Evolutionary conservation across 2,113 vertebrate species (phyloP), one percentile per base, ranked within the genome.

Genomic region (Megalops atlanticus): DNA sequence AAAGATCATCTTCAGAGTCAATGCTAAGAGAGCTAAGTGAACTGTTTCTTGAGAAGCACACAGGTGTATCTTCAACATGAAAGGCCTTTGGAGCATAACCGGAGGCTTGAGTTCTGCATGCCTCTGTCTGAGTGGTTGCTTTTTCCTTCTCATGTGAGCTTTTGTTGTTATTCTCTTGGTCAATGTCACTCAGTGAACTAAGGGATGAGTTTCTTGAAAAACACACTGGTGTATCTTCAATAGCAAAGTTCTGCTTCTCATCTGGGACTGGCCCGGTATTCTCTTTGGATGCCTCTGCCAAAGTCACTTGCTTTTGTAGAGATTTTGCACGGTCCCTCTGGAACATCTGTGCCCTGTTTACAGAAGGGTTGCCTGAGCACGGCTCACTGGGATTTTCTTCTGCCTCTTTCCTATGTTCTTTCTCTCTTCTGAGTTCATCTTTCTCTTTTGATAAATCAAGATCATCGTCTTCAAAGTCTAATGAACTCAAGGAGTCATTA

Each of bases 121-220:
- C 86, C 84, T 95, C 94, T 8, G 92, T 88, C 68, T 93, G 94
- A 38, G 92, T 89, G 1, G 91, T 36, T 49, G 35, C 18, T 75
- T 89, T 89, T 49, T 93, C 94, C 12, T 87, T 87, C 76, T 69
- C 64, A 86, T 94, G 94, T 40, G 49, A 89, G 87, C 93, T 93
- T 90, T 98, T 97, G 87, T 96, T 98, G 89, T 98, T 99, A 89
- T 99, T 99, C 93, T 99, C 98, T 82, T 99, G 98, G 92, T 99
- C 98, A 78, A 99, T 98, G 89, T 99, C 98, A 84, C 98, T 98
- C 80, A 99, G 93, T 10, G 98, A 99, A 89, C 97, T 98, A 39
- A 99, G 92, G 43, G 98, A 99, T 0, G 98, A 99, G 92, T 99
- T 99, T 64, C 95, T 94, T 84, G 97, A 99, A 92, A 99, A 99